phyloP scores from a whole-genome alignment of 1,140 invertebrate species.

The Drosophila truncata region DNA sequence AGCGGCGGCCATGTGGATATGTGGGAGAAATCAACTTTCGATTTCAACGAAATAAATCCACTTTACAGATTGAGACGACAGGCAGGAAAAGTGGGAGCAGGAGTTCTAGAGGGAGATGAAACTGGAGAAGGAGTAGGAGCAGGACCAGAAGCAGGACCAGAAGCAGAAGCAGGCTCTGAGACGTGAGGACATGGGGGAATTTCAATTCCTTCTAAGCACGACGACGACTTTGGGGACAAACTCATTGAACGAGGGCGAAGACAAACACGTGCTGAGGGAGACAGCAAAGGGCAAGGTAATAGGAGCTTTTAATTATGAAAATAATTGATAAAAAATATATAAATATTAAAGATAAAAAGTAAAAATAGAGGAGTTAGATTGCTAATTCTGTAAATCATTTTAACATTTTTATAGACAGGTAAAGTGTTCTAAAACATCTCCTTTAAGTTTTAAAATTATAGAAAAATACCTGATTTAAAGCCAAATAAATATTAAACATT shows the following conservation, averaged over 20 bases:
- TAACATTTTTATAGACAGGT: background rate
- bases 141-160: background rate
- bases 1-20: slow-evolving; percentile 1
- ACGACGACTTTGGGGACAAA: slow-evolving; percentile 63
- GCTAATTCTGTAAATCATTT: background rate
- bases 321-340: background rate
- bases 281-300: background rate
- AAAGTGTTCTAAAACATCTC: background rate
- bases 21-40: slow-evolving; percentile 73
- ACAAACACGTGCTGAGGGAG: slow-evolving; percentile 58
- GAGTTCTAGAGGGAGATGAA: background rate
- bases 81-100: background rate
- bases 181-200: slow-evolving; percentile 55
- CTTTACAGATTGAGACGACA: slow-evolving; percentile 73
- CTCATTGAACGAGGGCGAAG: slow-evolving; percentile 61
- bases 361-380: background rate
- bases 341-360: background rate
- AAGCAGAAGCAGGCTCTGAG: background rate
- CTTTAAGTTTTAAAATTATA: background rate
- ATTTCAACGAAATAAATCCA: slow-evolving; percentile 79
- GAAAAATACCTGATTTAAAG: background rate
- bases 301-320: background rate
- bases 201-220: slow-evolving; percentile 72
- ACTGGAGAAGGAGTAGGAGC: background rate
- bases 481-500: background rate